Base-by-base conservation (phyloP, 1,140 invertebrate genomes). In the Parasteatoda tepidariorum region DNA sequence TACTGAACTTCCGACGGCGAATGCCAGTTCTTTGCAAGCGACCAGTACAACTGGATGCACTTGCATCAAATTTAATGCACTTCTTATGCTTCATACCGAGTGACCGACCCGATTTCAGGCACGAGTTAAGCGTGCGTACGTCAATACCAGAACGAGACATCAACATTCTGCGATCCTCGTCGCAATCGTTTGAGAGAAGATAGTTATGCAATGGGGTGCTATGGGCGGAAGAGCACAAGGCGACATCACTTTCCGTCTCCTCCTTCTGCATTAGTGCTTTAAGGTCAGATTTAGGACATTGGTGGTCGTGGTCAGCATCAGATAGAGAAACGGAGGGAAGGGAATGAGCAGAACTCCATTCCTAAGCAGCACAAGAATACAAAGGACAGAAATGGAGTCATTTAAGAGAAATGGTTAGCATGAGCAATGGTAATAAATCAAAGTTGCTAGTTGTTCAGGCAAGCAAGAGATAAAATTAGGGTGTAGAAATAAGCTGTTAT, bases 351-450 rank as follows among this genome's bases (percentile, higher is more conserved):
- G 67, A 83, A 61, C 71, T 74, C 81, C 71, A 59, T 55, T 74
- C 81, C 70, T 83, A 30, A 66, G 81, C 81, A 83, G 81, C 81
- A 83, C 70, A 74, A 83, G 70, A 83, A 67, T 33, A 71, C 76
- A 83, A 26, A 74, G 81, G 71, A 67, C 18, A 83, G 70, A 68
- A 33, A 74, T 74, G 81, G 26, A 67, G 54, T 83, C 28, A 83
- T 34, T 71, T 31, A 74, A 67, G 24, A 62, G 31, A 33, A 62
- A 75, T 15, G 26, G 31, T 68, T 34, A 38, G 66, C 66, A 68
- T 26, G 22, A 48, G 73, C 59, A 61, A 18, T 48, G 18, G 38
- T 48, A 13, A 13, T 48, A 18, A 48, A 48, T 13, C 38, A 13
- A 48, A 48, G 38, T 48, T 48, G 38, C 38, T 48, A 9, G 18